phyloP scores from a whole-genome alignment of 2,888 invertebrate species.

The Emmelina monodactyla region DNA sequence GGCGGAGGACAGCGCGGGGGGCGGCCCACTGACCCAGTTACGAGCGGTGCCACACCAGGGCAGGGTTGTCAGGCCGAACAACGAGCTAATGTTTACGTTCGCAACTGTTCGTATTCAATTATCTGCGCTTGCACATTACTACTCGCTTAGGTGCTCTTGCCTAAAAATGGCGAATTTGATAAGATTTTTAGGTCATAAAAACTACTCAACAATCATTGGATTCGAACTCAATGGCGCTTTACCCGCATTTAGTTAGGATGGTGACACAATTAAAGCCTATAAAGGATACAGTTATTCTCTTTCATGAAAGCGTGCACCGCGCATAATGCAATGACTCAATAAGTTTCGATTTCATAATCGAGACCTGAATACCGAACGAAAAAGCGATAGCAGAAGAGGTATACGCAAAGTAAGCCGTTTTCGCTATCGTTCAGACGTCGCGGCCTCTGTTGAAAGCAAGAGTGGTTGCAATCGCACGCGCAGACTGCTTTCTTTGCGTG shows the following conservation, averaged over 20 bases:
- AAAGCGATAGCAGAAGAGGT: constrained; percentile 41
- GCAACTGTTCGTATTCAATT: constrained; percentile 32
- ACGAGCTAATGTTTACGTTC: constrained; percentile 55
- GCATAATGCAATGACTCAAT: constrained; percentile 41
- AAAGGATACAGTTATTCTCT: too few species aligned
- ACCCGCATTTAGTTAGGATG: too few species aligned
- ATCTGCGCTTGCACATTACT: constrained; percentile 2
- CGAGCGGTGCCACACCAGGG: constrained; percentile 70
- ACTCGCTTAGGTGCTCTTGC: too few species aligned
- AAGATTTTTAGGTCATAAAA: too few species aligned
- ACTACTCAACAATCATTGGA: too few species aligned
- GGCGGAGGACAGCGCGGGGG: constrained; percentile 62
- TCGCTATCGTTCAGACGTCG: constrained; percentile 57
- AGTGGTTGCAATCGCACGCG: constrained; percentile 49
- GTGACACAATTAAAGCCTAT: too few species aligned
- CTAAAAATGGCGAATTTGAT: too few species aligned
- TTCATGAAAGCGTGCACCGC: constrained; percentile 24
- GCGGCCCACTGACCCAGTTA: constrained; percentile 88
- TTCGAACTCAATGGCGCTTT: too few species aligned
- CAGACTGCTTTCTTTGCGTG: constrained; percentile 54
- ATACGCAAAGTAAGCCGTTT: constrained; percentile 52
- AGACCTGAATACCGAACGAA: constrained; percentile 54
- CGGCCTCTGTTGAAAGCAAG: constrained; percentile 57
- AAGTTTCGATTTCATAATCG: constrained; percentile 51
- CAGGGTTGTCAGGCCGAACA: constrained; percentile 61